phyloP scores from a whole-genome alignment of 1,140 invertebrate genomes.

The Tetraneura akinire region DNA sequence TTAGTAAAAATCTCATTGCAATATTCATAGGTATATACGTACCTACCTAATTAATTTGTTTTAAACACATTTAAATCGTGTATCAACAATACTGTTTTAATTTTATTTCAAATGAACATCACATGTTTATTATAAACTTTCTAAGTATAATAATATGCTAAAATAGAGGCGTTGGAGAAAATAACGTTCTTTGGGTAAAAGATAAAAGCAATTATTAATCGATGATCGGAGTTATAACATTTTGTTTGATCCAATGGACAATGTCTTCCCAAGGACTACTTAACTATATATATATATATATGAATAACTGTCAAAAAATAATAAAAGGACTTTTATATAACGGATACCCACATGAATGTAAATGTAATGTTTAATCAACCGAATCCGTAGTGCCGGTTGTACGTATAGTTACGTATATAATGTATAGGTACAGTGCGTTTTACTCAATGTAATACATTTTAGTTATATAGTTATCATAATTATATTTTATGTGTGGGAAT shows the following conservation, averaged over 20 bases:
- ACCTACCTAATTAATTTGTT: too few species aligned
- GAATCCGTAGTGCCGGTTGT: slow-evolving; percentile 34
- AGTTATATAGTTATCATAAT: background rate
- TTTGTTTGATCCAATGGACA: slow-evolving; percentile 6
- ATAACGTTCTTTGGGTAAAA: too few species aligned
- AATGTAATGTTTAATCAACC: slow-evolving; percentile 22
- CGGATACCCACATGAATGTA: background rate
- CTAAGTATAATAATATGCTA: too few species aligned
- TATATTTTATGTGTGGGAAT: slow-evolving; percentile 17
- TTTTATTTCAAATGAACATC: too few species aligned
- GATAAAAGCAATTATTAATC: too few species aligned
- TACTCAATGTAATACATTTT: background rate
- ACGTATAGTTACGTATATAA: too few species aligned
- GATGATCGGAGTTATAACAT: background rate
- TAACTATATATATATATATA: background rate
- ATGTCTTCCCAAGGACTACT: background rate
- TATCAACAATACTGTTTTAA: too few species aligned
- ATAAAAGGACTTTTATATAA: slow-evolving; percentile 4
- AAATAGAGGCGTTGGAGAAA: too few species aligned
- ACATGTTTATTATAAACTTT: too few species aligned
- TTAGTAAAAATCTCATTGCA: too few species aligned
- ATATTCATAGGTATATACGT: too few species aligned
- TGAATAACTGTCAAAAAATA: background rate
- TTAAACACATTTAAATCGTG: too few species aligned
- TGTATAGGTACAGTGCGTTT: background rate